phyloP scores from a whole-genome alignment of 2,888 invertebrate genomes.

The Hypena proboscidalis region DNA sequence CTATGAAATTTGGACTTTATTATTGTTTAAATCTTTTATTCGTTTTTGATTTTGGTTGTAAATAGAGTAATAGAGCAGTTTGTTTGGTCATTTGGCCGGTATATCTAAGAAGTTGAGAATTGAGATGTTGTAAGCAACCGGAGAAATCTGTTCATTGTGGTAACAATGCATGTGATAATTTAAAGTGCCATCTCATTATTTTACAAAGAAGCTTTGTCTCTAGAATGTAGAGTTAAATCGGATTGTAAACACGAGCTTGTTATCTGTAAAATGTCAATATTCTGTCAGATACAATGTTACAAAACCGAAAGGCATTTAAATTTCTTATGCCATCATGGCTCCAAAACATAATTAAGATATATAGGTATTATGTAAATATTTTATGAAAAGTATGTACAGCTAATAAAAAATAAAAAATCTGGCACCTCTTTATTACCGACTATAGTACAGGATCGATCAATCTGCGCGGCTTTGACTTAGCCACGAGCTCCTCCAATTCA shows the following conservation, averaged over 20 bases:
- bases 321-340: too few species aligned
- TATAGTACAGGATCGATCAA: too few species aligned
- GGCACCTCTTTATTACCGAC: too few species aligned
- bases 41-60: not conserved
- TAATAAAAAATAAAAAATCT: too few species aligned
- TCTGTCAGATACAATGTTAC: not conserved
- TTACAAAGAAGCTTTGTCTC: not conserved
- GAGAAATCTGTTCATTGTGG: not conserved
- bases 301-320: too few species aligned
- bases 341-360: too few species aligned
- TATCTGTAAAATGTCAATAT: not conserved
- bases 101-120: too few species aligned
- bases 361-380: too few species aligned
- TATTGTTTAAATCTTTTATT: not conserved
- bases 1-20: constrained; percentile 1
- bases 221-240: not conserved
- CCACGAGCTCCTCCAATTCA: too few species aligned
- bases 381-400: too few species aligned
- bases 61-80: not conserved
- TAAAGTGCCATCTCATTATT: constrained; percentile 5
- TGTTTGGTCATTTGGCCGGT: too few species aligned
- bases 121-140: not conserved
- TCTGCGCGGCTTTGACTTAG: too few species aligned
- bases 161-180: constrained; percentile 7
- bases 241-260: not conserved